Evolutionary conservation across 2,113 vertebrate species (phyloP).

Genomic region (Colius striatus): DNA sequence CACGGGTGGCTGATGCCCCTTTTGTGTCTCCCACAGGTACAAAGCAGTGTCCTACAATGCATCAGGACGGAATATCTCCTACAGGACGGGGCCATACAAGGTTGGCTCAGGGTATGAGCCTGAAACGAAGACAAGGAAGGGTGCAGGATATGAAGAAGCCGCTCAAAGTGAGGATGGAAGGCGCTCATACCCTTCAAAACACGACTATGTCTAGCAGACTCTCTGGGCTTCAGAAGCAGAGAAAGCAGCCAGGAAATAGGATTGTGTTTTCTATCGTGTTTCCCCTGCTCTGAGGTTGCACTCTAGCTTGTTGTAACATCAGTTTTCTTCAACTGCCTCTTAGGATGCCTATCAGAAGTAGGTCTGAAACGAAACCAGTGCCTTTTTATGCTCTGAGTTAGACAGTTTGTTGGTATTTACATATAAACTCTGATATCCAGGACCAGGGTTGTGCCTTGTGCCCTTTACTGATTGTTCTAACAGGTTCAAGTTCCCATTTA

Average conservation of each 20-base stretch:
- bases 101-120: slow-evolving; percentile 69
- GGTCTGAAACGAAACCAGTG: neutral
- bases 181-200: slow-evolving; percentile 82
- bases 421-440: neutral
- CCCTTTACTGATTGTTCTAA: neutral
- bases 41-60: slow-evolving; percentile 86
- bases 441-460: neutral
- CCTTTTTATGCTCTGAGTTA: neutral
- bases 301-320: neutral
- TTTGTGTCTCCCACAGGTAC: slow-evolving; percentile 77
- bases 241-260: slow-evolving; percentile 6
- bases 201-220: slow-evolving; percentile 86
- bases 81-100: slow-evolving; percentile 77
- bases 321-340: neutral
- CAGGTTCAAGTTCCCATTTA: neutral
- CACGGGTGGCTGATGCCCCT: neutral
- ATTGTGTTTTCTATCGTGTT: slow-evolving; percentile 2
- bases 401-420: neutral
- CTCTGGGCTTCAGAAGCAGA: neutral
- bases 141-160: slow-evolving; percentile 70
- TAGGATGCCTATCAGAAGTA: neutral
- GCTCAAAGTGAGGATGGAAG: slow-evolving; percentile 78
- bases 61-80: slow-evolving; percentile 78
- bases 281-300: neutral
- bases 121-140: slow-evolving; percentile 66